Conservation (phyloP, 2,888 invertebrate species). For the Polyommatus icarus region DNA sequence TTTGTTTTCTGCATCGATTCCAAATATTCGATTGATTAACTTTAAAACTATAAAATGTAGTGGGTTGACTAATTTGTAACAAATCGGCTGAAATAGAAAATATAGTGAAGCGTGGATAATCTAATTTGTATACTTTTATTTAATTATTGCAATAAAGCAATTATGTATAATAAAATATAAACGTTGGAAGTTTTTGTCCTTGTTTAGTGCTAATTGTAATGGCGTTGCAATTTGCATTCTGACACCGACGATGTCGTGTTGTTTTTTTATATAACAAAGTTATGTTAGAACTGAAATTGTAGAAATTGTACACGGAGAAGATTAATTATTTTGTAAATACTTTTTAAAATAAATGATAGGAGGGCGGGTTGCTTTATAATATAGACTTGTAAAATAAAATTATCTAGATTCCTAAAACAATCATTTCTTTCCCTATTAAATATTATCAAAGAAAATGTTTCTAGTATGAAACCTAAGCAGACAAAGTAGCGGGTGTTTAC, state of each 20-base stretch:
- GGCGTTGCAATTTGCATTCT: slow-evolving; percentile 18
- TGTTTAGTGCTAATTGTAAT: slow-evolving; percentile 24
- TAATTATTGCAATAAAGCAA: slow-evolving; percentile 16
- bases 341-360: neutral
- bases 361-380: too few species aligned
- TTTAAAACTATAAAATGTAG: neutral
- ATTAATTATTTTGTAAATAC: neutral
- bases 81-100: neutral
- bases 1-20: neutral
- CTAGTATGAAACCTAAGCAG: neutral
- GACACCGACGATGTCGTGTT: neutral
- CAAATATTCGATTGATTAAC: neutral
- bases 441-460: neutral
- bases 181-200: slow-evolving; percentile 19
- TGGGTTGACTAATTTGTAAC: neutral
- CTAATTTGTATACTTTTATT: slow-evolving; percentile 14
- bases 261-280: neutral
- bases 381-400: too few species aligned
- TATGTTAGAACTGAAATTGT: neutral
- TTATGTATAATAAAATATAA: slow-evolving; percentile 22
- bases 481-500: neutral
- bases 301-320: neutral
- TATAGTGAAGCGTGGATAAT: neutral
- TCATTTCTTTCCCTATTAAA: too few species aligned
- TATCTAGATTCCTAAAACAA: too few species aligned